These are phyloP conservation scores for Tringa solitaria DNA, from an alignment of 2,113 vertebrate genomes.

Conservation along the genomic window DNA sequence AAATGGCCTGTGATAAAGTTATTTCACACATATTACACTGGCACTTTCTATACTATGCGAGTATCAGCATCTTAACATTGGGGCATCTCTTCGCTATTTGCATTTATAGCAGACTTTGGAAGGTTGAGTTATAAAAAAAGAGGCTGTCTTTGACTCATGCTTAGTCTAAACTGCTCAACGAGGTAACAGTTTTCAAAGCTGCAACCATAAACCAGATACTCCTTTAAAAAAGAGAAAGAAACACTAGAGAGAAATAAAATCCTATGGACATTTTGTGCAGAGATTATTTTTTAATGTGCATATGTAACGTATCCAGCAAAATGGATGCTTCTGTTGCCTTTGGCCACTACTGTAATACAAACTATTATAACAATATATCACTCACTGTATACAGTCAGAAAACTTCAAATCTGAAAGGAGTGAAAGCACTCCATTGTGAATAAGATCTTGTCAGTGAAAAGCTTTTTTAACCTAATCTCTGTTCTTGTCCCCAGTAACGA, in stretches of 20 bases:
- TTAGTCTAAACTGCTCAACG: neutral
- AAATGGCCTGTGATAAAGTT: slow-evolving; percentile 53
- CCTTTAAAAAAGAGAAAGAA: neutral
- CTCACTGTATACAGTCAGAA: neutral
- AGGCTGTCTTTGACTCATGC: slow-evolving; percentile 51
- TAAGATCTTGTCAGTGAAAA: neutral
- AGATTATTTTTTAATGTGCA: neutral
- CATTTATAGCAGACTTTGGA: slow-evolving; percentile 69
- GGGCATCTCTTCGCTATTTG: slow-evolving; percentile 50
- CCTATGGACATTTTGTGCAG: neutral
- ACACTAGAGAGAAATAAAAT: neutral
- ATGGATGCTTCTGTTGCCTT: neutral
- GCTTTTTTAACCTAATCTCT: neutral
- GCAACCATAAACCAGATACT: slow-evolving; percentile 36
- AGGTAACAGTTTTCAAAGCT: slow-evolving; percentile 39
- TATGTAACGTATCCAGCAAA: neutral
- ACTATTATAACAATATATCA: neutral
- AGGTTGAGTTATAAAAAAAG: slow-evolving; percentile 59
- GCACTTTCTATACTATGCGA: slow-evolving; percentile 48
- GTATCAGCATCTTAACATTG: slow-evolving; percentile 64
- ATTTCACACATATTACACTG: slow-evolving; percentile 63
- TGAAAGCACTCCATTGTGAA: neutral
- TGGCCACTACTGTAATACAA: neutral
- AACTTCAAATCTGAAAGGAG: neutral
- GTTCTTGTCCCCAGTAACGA: neutral